Conservation (phyloP, 2,113 vertebrate species). For the Salvelinus alpinus region DNA sequence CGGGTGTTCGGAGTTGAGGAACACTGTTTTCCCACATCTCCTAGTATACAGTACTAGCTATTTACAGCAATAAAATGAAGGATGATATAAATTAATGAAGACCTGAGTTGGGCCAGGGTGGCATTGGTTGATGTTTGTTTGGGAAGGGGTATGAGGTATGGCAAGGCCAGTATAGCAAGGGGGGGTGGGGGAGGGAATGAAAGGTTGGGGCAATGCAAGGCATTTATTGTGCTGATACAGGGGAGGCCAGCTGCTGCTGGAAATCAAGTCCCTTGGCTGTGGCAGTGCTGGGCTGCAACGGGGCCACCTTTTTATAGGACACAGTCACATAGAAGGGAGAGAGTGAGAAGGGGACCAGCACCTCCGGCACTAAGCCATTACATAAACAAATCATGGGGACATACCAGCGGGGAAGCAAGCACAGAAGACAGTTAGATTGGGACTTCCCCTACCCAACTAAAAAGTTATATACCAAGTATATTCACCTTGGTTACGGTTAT, state of each 20-base stretch:
- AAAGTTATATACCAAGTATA: too few relatives aligned
- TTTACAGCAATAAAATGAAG: too few relatives aligned
- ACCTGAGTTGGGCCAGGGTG: neutral
- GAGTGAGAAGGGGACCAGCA: conserved; percentile 48
- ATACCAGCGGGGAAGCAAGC: too few relatives aligned
- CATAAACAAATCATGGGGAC: conserved; percentile 53
- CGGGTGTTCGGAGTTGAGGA: too few relatives aligned
- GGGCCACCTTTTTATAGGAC: conserved; percentile 75
- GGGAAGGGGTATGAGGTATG: conserved; percentile 4
- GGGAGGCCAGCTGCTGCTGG: conserved; percentile 69
- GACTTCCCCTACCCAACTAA: too few relatives aligned
- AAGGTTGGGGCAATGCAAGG: conserved; percentile 56
- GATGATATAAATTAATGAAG: conserved; percentile 1
- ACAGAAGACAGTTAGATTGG: too few relatives aligned
- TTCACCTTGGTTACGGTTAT: too few relatives aligned
- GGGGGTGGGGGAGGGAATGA: conserved; percentile 22
- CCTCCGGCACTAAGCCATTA: conserved; percentile 50
- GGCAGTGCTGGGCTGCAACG: conserved; percentile 34
- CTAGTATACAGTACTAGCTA: too few relatives aligned
- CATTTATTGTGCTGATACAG: conserved; percentile 59
- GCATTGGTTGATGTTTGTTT: conserved; percentile 8
- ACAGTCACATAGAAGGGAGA: conserved; percentile 49
- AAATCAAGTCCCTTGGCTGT: conserved; percentile 54
- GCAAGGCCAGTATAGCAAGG: conserved; percentile 14
- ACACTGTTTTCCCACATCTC: too few relatives aligned